Evolutionary conservation across 2,888 invertebrate genomes (phyloP).

Genomic region (Ryuthela nishihirai): DNA sequence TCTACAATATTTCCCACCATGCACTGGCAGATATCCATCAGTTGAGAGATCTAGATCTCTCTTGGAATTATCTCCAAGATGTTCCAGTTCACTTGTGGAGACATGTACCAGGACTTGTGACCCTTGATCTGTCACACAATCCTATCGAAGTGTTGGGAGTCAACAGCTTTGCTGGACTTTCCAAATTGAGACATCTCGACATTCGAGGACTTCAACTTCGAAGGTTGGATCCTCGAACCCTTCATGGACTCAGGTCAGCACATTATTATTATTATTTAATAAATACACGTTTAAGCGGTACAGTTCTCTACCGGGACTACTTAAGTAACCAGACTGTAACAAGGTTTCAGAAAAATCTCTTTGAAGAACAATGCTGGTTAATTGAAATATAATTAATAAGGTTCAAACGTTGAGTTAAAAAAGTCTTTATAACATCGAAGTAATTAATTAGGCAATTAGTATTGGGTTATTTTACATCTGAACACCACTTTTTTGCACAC

Average conservation of each 20-base stretch:
- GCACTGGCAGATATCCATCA: conserved; percentile 42
- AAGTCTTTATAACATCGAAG: too few species aligned
- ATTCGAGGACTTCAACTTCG: conserved; percentile 40
- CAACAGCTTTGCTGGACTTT: conserved; percentile 57
- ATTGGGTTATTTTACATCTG: too few species aligned
- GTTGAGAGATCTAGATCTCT: conserved; percentile 69
- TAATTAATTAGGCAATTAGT: too few species aligned
- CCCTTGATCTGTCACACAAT: conserved; percentile 75
- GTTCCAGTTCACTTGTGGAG: conserved; percentile 72
- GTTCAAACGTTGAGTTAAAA: too few species aligned
- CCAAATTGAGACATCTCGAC: conserved; percentile 68
- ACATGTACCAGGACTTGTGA: conserved; percentile 66
- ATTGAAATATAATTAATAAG: too few species aligned
- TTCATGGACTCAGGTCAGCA: conserved; percentile 42
- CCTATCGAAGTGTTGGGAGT: conserved; percentile 59
- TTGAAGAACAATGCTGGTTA: too few species aligned
- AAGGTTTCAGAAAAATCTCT: too few species aligned
- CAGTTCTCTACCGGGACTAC: too few species aligned
- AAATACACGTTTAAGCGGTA: too few species aligned
- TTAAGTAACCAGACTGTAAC: too few species aligned
- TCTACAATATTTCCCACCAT: conserved; percentile 67
- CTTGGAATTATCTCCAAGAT: conserved; percentile 69
- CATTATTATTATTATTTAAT: too few species aligned
- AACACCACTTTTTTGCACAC: too few species aligned
- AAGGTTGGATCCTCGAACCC: conserved; percentile 40